Percentiles rank a stretch among this genome's conserved stretches.
Evolutionary conservation across 2,888 invertebrate genomes (phyloP).

Genomic region (Nematopogon swammerdamellus): DNA sequence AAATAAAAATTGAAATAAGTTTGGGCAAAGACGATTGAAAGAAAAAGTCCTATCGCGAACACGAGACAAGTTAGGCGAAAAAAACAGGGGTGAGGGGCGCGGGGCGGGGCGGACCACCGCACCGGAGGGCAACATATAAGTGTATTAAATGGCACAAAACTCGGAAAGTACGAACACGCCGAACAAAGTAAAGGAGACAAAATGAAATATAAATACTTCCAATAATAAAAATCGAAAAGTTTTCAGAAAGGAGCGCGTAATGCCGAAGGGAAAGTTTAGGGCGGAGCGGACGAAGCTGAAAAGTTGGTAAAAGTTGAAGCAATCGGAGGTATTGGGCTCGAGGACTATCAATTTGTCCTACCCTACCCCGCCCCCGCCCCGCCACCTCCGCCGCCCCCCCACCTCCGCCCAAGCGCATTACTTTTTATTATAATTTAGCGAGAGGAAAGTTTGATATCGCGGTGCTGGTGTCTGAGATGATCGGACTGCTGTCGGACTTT

Average conservation of each 20-base stretch:
- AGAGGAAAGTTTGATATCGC: neutral
- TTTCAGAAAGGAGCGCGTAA: neutral
- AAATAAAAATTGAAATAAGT: too few relatives aligned
- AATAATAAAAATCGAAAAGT: constrained; percentile 40
- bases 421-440: neutral
- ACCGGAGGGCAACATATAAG: constrained; percentile 30
- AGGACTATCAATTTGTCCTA: neutral
- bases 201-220: constrained; percentile 51
- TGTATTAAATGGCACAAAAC: constrained; percentile 48
- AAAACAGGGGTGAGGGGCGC: neutral
- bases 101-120: neutral
- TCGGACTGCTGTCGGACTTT: too few relatives aligned
- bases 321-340: neutral
- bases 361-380: neutral
- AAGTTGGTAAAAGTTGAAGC: neutral
- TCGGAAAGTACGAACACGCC: constrained; percentile 16
- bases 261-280: too few relatives aligned
- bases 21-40: neutral
- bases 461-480: too few relatives aligned
- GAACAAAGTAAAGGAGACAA: constrained; percentile 35
- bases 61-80: neutral
- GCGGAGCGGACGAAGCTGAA: constrained; percentile 15
- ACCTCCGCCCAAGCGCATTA: too few relatives aligned
- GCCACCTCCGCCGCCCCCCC: too few relatives aligned
- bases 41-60: neutral